Percentiles rank a stretch among this genome's conserved stretches.
Conservation (phyloP, 2,113 vertebrate species). For the Antennarius striatus region DNA sequence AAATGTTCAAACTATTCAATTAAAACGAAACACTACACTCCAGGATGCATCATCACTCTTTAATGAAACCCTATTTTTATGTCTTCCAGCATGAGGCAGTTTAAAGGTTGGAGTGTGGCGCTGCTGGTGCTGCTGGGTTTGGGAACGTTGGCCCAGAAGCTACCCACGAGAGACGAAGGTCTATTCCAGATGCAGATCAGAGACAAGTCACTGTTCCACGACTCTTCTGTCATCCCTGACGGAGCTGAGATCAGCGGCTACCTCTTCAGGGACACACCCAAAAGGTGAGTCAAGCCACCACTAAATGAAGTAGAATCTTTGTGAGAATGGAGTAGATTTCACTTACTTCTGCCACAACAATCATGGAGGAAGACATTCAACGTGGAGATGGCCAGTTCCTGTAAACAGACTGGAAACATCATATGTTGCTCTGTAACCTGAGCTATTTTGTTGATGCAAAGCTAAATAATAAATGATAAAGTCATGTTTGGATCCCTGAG, state of each 20-base stretch:
- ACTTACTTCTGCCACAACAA: conserved; percentile 3
- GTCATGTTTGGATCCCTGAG: conserved; percentile 48
- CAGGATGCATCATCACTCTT: no score
- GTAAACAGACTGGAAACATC: conserved; percentile 62
- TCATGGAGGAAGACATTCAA: conserved; percentile 22
- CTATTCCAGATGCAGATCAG: conserved; percentile 98
- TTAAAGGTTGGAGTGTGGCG: conserved; percentile 64
- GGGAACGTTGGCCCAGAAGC: conserved; percentile 84
- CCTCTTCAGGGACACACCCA: conserved; percentile 95
- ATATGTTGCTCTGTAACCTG: conserved; percentile 49
- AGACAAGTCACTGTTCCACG: conserved; percentile 91
- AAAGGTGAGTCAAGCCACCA: conserved; percentile 81
- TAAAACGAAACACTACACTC: no score
- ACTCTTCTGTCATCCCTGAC: conserved; percentile 92
- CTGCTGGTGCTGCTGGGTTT: conserved; percentile 80
- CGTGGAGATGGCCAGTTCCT: conserved; percentile 42
- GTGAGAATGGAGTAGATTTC: conserved; percentile 2
- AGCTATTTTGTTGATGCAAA: conserved; percentile 54
- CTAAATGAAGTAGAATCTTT: background rate
- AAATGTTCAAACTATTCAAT: no score
- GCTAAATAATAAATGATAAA: conserved; percentile 77
- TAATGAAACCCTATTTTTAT: conserved; percentile 2
- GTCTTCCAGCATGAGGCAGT: conserved; percentile 86
- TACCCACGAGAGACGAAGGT: conserved; percentile 95
- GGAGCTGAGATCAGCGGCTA: conserved; percentile 96